Base-by-base conservation (phyloP, 2,797 vertebrate genomes). In the Silurus aristotelis region DNA sequence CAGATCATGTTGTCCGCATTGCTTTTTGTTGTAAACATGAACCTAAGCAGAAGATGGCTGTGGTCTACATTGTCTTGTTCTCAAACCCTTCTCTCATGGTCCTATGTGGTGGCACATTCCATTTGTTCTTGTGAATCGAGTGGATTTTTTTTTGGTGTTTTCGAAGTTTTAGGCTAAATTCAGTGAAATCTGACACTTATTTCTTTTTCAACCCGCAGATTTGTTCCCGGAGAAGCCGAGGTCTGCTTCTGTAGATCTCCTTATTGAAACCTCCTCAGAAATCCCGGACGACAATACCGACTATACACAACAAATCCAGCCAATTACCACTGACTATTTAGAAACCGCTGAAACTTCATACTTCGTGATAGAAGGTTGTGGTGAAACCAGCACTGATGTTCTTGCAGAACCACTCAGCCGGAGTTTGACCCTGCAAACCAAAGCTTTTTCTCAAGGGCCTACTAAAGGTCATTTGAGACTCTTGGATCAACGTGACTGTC, bases 101-200 rank as follows among this genome's bases (percentile, higher is more conserved):
- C 88, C 91, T 96, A 92, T 92, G 92, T 94, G 92, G 93, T 95
- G 95, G 94, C 92, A 93, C 93, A 94, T 96, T 96, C 92, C 98
- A 99, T 99, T 95, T 94, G 96, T 98, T 94, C 92, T 89, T 96
- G 96, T 97, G 94, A 93, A 66, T 89, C 89, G 87, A 91, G 88
- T 92, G 90, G 82, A 85, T 92, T 93, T 93, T 91, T 88, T 91
- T 93, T 91, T 91, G 58, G 80, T 93, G 88, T 93, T 90, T 72
- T 88, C 67, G 83, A 83, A 22, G 58, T 31, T 86, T 86, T 13
- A 7, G 1, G 3, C 84, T 3, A 25, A 31, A 25, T 1, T 84
- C 88, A 56, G 3, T 22, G 7, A 48, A 15, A 46, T 17, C 15
- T 82, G 60, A 89, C 71, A 3, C 46, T 56, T 58, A 71, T 89